Evolutionary conservation across 1,140 invertebrate genomes (phyloP), one percentile per base, ranked within the genome.

Genomic region (Nilaparvata lugens): DNA sequence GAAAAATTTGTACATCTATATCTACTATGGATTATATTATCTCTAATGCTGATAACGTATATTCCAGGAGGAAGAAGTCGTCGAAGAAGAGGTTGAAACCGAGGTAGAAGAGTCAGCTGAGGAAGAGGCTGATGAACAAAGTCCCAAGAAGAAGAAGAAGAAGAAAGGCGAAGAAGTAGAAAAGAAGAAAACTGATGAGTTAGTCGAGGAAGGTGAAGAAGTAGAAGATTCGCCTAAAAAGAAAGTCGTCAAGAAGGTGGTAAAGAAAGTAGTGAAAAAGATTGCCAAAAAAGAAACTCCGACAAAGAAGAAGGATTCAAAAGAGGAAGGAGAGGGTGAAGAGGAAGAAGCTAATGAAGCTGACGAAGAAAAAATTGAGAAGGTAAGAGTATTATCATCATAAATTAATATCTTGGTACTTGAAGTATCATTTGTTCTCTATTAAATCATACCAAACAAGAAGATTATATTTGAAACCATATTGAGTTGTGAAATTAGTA

Each of bases 301-400:
- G 38, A 60, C 16, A 35, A 56, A 40, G 58, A 60, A n/a, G 58
- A 53, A 42, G 43, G 59, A 60, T 21, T 58, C 56, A 24, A 24
- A 52, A 24, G 24, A 56, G 40, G 52, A 57, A 13, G 52, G 28
- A 3, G 61, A 62, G 19, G 61, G 59, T 0, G 54, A 59, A 16
- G 23, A 51, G 2, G 57, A 52, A n/a, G 57, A 31, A 18, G 38
- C 21, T 2, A 24, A 58, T 45, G 56, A 42, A 19, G 35, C 16
- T 14, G 48, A 31, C 4, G 40, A 54, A 31, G 31, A 35, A 35
- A 35, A 35, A 35, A 35, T 11, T 4, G 31, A 35, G 13, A 35
- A 35, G 31, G 31, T 25, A 31, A 19, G 31, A n/a, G n/a, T n/a
- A n/a, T n/a, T n/a, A n/a, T n/a, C n/a, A n/a, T n/a, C n/a, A n/a